These are phyloP conservation scores for Camptogramma bilineatum DNA, from an alignment of 2,888 invertebrate species.

Conservation along the genomic window DNA sequence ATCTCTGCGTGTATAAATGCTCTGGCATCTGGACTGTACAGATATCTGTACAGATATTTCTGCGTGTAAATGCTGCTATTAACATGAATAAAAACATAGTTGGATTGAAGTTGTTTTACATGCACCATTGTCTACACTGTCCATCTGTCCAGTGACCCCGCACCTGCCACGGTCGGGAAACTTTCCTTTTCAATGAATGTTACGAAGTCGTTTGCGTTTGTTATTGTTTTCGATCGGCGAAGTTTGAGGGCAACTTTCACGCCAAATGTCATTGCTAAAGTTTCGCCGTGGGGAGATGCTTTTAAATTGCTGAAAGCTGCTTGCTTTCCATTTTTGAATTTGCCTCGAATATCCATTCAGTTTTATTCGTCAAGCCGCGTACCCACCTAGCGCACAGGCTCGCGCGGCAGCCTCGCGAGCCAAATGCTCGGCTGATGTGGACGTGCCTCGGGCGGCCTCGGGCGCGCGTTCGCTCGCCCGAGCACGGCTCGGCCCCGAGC, in stretches of 20 bases:
- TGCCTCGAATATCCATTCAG: background rate
- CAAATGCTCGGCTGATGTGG: too few species aligned
- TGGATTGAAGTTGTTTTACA: background rate
- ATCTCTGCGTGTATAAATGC: too few species aligned
- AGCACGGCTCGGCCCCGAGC: too few species aligned
- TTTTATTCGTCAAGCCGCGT: background rate
- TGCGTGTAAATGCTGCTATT: too few species aligned
- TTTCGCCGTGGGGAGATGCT: slow-evolving; percentile 30
- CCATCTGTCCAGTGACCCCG: slow-evolving; percentile 50
- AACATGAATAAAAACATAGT: background rate
- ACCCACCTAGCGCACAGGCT: too few species aligned
- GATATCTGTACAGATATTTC: too few species aligned
- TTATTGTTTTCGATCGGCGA: slow-evolving; percentile 81
- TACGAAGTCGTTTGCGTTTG: slow-evolving; percentile 77
- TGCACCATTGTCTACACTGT: slow-evolving; percentile 29
- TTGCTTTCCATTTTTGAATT: slow-evolving; percentile 15
- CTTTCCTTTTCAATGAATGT: slow-evolving; percentile 81
- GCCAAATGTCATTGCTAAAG: slow-evolving; percentile 52
- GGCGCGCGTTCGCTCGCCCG: too few species aligned
- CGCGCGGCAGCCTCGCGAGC: too few species aligned
- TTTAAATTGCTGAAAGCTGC: slow-evolving; percentile 22
- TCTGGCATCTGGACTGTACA: too few species aligned
- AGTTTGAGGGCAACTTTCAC: slow-evolving; percentile 61
- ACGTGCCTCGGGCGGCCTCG: too few species aligned
- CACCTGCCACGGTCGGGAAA: slow-evolving; percentile 68